These are phyloP conservation scores for Phyllostomus discolor DNA, from an alignment of 2,113 vertebrate species.

Conservation along the genomic window DNA sequence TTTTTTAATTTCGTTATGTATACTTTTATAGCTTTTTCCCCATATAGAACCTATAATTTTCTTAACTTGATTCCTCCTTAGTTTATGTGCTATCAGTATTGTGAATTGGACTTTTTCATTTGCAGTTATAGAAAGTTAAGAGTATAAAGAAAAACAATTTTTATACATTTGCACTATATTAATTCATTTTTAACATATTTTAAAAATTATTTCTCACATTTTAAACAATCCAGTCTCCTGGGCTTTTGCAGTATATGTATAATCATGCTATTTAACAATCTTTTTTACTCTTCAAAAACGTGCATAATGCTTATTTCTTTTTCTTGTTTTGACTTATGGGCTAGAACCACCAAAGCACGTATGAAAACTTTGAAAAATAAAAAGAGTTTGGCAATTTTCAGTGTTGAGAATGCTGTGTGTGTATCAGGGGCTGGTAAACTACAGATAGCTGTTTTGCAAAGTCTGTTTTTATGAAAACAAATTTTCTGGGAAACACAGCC, in stretches of 20 bases:
- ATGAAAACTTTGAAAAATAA: neutral
- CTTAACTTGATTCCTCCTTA: neutral
- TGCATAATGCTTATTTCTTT: neutral
- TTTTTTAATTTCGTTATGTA: neutral
- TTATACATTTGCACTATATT: neutral
- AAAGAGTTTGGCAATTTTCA: neutral
- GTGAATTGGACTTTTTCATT: neutral
- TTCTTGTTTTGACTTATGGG: neutral
- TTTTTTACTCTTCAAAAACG: neutral
- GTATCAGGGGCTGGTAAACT: neutral
- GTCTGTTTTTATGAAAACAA: neutral
- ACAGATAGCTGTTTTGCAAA: neutral
- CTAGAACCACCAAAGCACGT: neutral
- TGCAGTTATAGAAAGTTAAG: neutral
- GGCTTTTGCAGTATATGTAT: neutral
- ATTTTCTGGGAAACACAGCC: neutral
- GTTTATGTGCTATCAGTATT: neutral
- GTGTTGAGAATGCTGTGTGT: neutral
- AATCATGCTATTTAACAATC: neutral
- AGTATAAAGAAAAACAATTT: neutral
- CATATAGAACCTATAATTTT: neutral
- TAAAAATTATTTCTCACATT: neutral
- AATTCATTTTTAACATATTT: neutral
- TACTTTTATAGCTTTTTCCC: neutral
- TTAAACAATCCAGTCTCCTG: neutral